Percentiles rank a stretch among this genome's conserved stretches.
These are phyloP conservation scores for Saguinus imperator DNA, from an alignment of 2,113 vertebrate species.

Conservation along the genomic window DNA sequence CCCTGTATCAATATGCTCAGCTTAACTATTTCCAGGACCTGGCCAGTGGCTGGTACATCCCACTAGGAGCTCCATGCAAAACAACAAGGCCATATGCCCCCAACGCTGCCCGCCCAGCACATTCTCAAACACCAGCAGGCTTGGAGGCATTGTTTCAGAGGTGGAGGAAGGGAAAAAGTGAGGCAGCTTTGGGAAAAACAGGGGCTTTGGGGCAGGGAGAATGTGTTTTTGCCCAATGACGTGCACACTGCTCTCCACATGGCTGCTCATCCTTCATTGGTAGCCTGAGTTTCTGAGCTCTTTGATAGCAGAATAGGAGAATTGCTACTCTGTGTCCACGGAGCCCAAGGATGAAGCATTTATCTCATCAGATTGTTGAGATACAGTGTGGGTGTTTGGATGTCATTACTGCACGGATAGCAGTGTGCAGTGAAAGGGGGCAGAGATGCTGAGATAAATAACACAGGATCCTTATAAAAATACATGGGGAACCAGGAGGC, in stretches of 20 bases:
- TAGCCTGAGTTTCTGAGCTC: neutral
- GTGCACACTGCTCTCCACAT: accelerated
- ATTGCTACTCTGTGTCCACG: constrained; percentile 3
- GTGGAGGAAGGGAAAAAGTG: neutral
- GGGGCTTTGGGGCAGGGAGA: neutral
- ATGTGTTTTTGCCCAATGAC: neutral
- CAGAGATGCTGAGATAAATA: neutral
- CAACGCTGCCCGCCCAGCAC: neutral
- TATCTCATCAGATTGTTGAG: constrained; percentile 45
- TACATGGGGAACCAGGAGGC: neutral
- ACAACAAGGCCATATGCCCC: constrained; percentile 50
- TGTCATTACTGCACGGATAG: neutral
- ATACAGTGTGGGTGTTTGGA: constrained; percentile 55
- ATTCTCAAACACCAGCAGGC: neutral
- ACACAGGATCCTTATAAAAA: neutral
- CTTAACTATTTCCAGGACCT: constrained; percentile 35
- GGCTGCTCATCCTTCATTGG: neutral
- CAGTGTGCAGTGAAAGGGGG: neutral
- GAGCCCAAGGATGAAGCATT: constrained; percentile 34
- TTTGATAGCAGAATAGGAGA: neutral
- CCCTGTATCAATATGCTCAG: neutral
- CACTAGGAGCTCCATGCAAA: neutral
- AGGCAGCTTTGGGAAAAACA: neutral
- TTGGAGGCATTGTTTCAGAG: neutral
- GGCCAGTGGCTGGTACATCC: constrained; percentile 27